A percentile compares a stretch with the other conserved stretches of the same genome.
These are phyloP conservation scores for Lucilia sericata DNA, from an alignment of 1,140 invertebrate genomes.

Conservation along the genomic window DNA sequence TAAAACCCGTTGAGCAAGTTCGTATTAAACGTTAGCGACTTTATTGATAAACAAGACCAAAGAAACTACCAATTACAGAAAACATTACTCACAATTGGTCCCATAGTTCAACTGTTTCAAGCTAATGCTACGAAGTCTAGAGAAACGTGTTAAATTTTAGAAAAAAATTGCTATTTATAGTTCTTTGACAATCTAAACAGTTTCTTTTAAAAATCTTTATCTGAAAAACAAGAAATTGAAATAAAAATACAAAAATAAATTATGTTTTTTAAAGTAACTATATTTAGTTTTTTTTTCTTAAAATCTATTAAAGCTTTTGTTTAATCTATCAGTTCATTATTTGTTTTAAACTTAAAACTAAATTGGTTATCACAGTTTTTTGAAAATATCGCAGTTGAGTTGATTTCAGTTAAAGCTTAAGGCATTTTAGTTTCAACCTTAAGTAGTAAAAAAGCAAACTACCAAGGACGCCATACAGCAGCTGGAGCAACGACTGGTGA, in stretches of 20 bases:
- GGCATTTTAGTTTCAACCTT: not conserved
- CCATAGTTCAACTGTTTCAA: no score
- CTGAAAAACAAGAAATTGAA: no score
- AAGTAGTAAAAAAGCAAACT: not conserved
- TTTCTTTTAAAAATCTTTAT: no score
- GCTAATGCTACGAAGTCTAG: no score
- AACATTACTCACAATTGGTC: no score
- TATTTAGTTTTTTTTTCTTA: constrained; percentile 32
- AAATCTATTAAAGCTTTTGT: constrained; percentile 48
- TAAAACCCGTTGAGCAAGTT: no score
- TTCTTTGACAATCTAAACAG: no score
- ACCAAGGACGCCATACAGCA: constrained; percentile 76
- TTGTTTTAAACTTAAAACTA: constrained; percentile 34
- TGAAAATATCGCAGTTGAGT: constrained; percentile 42
- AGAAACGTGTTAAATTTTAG: no score
- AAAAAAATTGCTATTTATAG: no score
- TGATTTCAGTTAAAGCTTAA: constrained; percentile 40
- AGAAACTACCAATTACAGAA: no score
- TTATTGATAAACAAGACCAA: no score
- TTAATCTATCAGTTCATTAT: constrained; percentile 4
- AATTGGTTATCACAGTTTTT: constrained; percentile 47
- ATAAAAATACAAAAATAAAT: not conserved
- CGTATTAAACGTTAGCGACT: no score
- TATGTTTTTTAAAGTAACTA: not conserved
- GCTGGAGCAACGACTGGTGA: constrained; percentile 65